phyloP scores from a whole-genome alignment of 30 jellyfish, hydroid and myxozoan species.

The Cassiopea andromeda region DNA sequence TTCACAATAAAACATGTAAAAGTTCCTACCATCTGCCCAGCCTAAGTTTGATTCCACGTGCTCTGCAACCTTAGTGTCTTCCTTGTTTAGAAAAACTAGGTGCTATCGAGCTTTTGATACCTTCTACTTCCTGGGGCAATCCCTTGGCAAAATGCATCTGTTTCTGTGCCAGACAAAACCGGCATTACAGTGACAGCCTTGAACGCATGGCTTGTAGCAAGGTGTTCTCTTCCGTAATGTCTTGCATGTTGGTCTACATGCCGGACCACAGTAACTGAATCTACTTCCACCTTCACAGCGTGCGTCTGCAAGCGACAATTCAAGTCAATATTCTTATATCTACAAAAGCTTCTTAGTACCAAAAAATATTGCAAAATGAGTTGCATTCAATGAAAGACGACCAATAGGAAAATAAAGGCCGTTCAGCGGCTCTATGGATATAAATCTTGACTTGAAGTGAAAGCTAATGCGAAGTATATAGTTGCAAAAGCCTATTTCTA shows the following conservation, averaged over 20 bases:
- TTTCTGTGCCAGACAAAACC: constrained; percentile 84
- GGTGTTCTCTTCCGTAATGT: constrained; percentile 8
- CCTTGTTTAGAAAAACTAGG: no score
- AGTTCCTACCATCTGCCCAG: no score
- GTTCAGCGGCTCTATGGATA: no score
- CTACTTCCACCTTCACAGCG: constrained; percentile 85
- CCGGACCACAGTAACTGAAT: constrained; percentile 82
- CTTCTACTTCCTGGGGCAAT: constrained; percentile 70
- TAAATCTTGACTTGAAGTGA: no score
- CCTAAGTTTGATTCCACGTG: no score
- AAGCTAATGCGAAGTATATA: neutral
- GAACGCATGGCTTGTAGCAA: constrained; percentile 77
- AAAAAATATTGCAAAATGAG: no score
- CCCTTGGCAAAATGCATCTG: constrained; percentile 65
- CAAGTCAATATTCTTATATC: neutral
- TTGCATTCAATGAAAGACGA: no score
- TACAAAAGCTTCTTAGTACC: neutral
- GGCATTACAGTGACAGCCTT: constrained; percentile 96
- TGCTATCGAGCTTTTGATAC: neutral
- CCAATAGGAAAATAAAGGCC: no score
- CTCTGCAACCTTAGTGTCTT: no score
- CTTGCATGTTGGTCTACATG: constrained; percentile 72
- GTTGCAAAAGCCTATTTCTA: neutral
- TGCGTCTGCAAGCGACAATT: constrained; percentile 44
- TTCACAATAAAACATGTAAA: no score